Percentiles rank a stretch among this genome's conserved stretches.
These are phyloP conservation scores for Tetheella fluctuosa DNA, from an alignment of 2,888 invertebrate genomes.

Conservation along the genomic window DNA sequence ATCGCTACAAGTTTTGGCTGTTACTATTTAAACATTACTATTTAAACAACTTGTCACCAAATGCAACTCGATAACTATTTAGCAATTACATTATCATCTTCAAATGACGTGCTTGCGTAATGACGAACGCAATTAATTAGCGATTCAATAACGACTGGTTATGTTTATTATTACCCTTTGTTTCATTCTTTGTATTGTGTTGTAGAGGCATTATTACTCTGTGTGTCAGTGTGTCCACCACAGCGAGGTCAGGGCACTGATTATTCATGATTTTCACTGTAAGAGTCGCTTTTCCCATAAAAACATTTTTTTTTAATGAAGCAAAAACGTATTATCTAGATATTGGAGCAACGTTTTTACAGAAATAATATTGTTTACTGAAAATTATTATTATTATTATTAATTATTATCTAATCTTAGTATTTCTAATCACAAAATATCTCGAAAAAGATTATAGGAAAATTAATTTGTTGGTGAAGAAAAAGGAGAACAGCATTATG, in stretches of 20 bases:
- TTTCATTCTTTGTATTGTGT: conserved; percentile 5
- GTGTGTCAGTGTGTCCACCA: background rate
- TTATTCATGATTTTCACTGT: background rate
- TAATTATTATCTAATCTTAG: no score
- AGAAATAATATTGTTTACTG: no score
- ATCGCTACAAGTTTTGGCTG: no score
- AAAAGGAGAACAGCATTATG: background rate
- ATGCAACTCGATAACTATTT: background rate
- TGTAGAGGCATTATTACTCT: background rate
- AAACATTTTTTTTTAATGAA: no score
- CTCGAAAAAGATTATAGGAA: no score
- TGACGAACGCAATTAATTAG: conserved; percentile 4
- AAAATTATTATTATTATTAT: no score
- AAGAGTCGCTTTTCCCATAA: no score
- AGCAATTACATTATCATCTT: conserved; percentile 8
- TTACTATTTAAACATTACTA: background rate
- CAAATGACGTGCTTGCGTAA: background rate
- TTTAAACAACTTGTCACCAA: background rate
- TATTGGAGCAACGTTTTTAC: no score
- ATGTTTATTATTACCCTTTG: background rate
- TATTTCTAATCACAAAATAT: no score
- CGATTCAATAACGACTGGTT: background rate
- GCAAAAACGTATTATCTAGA: no score
- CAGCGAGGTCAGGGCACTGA: background rate
- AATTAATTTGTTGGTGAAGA: background rate